A percentile compares a stretch with the other conserved stretches of the same genome.
Evolutionary conservation across 2,797 vertebrate species (phyloP).

Genomic region (Anniella stebbinsi): DNA sequence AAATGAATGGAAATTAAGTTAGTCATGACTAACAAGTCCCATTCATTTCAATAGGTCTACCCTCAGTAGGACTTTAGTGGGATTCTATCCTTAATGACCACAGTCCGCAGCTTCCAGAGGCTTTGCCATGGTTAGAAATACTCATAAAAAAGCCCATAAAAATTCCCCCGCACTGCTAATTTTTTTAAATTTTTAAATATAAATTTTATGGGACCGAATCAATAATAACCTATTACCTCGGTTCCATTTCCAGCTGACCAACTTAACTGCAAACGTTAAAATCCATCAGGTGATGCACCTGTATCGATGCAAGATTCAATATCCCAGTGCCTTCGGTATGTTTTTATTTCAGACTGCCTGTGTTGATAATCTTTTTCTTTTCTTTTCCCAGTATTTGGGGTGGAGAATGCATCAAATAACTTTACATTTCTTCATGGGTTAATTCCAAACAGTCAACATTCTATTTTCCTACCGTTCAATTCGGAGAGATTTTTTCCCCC

Average conservation of each 20-base stretch:
- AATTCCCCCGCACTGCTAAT: not conserved
- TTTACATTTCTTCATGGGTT: not conserved
- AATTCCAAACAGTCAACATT: not conserved
- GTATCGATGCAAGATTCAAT: not conserved
- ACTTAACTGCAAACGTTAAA: not conserved
- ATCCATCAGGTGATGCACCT: not conserved
- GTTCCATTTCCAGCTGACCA: not conserved
- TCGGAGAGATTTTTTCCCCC: not conserved
- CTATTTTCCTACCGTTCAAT: not conserved
- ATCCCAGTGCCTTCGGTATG: not conserved
- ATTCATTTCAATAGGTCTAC: too few relatives aligned
- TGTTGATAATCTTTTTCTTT: not conserved
- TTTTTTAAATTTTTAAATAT: not conserved
- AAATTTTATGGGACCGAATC: not conserved
- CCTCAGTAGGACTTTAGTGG: too few relatives aligned
- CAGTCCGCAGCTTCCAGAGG: not conserved
- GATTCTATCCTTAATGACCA: too few relatives aligned
- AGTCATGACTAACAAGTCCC: too few relatives aligned
- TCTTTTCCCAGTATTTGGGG: not conserved
- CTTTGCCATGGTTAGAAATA: not conserved
- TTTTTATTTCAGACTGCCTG: too few relatives aligned
- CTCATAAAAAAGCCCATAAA: not conserved
- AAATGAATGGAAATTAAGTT: too few relatives aligned
- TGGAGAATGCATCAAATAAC: not conserved
- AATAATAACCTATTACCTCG: too few relatives aligned